Evolutionary conservation across 2,888 invertebrate species (phyloP).

Genomic region (Synanthedon tipuliformis): DNA sequence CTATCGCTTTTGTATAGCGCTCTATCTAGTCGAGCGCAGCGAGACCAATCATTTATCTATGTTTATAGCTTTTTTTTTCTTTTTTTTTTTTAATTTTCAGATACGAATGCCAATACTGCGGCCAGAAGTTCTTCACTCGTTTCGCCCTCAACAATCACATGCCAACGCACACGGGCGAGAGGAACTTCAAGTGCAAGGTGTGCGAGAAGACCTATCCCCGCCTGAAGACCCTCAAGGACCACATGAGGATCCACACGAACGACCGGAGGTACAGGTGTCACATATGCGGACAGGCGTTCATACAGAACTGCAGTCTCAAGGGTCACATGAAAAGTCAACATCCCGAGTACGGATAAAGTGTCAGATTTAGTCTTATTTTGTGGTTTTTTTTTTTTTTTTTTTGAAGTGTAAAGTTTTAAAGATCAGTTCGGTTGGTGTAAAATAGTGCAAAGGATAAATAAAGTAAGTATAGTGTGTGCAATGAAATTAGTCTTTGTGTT

Average conservation of each 20-base stretch:
- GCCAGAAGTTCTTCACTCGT: constrained; percentile 56
- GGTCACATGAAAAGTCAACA: constrained; percentile 60
- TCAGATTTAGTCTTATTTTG: too few relatives aligned
- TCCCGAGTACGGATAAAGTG: constrained; percentile 40
- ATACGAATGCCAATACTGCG: constrained; percentile 55
- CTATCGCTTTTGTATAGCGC: too few relatives aligned
- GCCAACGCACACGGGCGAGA: constrained; percentile 54
- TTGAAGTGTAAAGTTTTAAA: too few relatives aligned
- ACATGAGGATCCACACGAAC: constrained; percentile 51
- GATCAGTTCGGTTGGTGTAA: too few relatives aligned
- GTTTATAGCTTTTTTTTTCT: too few relatives aligned
- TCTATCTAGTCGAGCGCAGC: too few relatives aligned
- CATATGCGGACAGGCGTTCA: constrained; percentile 55
- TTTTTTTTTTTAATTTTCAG: constrained; percentile 16
- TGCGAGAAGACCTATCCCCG: constrained; percentile 56
- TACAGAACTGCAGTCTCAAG: constrained; percentile 57
- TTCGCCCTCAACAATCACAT: constrained; percentile 57
- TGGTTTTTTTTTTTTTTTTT: too few relatives aligned
- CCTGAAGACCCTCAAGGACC: constrained; percentile 51
- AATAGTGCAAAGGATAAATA: too few relatives aligned
- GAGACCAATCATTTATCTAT: too few relatives aligned
- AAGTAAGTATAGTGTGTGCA: too few relatives aligned
- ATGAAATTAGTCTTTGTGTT: too few relatives aligned
- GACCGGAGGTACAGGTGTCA: constrained; percentile 39
- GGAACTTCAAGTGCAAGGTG: constrained; percentile 54